Percentiles rank a stretch among this genome's conserved stretches.
Conservation (phyloP, 2,113 vertebrate genomes). For the Zosterops borbonicus region DNA sequence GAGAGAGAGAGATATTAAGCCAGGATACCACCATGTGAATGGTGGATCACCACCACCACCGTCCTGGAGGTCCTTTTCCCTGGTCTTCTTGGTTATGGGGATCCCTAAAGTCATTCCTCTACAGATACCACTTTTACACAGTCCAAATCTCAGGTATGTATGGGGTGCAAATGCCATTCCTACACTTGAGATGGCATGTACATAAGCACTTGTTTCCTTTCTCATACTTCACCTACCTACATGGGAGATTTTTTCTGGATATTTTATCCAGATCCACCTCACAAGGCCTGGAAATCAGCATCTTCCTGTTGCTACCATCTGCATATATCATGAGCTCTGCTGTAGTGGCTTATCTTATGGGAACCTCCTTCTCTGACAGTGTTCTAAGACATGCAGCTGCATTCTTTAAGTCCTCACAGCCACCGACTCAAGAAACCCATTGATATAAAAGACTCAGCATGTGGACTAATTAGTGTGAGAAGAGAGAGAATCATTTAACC, state of each 20-base stretch:
- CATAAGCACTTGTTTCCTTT: not conserved
- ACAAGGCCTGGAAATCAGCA: not conserved
- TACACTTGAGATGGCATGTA: not conserved
- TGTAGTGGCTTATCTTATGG: rapidly evolving
- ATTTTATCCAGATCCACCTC: rapidly evolving
- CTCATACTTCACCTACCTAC: not conserved
- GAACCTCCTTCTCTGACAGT: not conserved
- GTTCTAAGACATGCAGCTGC: not conserved
- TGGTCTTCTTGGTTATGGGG: too few species aligned
- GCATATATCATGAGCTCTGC: not conserved
- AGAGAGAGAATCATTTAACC: not conserved
- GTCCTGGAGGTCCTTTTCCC: not conserved
- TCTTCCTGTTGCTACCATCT: not conserved
- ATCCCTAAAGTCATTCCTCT: not conserved
- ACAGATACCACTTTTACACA: not conserved
- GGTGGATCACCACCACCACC: not conserved
- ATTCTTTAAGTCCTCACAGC: not conserved
- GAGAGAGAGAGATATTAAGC: not conserved
- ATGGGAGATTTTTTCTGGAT: not conserved
- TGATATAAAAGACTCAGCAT: not conserved
- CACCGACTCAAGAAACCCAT: not conserved
- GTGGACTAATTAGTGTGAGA: not conserved
- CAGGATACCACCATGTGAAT: too few species aligned
- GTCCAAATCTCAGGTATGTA: too few species aligned
- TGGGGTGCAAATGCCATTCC: not conserved